These are phyloP conservation scores for Kryphioiulus occultus DNA, from an alignment of 2,888 invertebrate genomes.

Conservation along the genomic window DNA sequence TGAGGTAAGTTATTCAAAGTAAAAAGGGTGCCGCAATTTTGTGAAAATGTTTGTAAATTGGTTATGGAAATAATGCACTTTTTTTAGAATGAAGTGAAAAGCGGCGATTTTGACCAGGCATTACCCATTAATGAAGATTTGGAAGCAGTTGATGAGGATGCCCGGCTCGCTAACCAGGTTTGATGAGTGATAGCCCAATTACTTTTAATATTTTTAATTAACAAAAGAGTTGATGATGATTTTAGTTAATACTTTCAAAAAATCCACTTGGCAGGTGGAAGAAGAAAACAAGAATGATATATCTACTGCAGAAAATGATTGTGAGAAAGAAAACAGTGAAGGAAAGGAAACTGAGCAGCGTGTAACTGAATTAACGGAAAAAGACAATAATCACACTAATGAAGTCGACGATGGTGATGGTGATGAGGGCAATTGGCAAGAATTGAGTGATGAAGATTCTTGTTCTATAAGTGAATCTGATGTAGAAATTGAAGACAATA, in stretches of 20 bases:
- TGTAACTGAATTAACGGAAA: background rate
- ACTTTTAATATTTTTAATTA: no score
- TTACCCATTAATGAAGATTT: slow-evolving; percentile 2
- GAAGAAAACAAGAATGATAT: background rate
- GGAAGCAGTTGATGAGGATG: slow-evolving; percentile 31
- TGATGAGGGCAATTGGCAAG: background rate
- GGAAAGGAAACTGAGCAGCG: background rate
- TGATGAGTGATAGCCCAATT: background rate
- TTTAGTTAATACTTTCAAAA: background rate
- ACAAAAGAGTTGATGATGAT: background rate
- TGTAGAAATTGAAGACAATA: slow-evolving; percentile 54
- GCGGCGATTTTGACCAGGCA: background rate
- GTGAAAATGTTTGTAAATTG: no score
- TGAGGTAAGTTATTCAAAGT: slow-evolving; percentile 62
- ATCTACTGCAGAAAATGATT: background rate
- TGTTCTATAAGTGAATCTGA: slow-evolving; percentile 59
- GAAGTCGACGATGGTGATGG: background rate
- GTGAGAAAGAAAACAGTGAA: background rate
- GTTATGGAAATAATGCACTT: no score
- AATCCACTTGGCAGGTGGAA: background rate
- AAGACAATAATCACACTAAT: background rate
- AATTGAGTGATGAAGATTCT: slow-evolving; percentile 55
- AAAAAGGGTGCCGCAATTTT: no score
- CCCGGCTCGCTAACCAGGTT: background rate
- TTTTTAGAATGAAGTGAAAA: background rate